phyloP scores from a whole-genome alignment of 2,113 vertebrate species.

The human region GRCh38 chr7:30701001-30701500 shows the following conservation, averaged over 20 bases:
- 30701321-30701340: neutral
- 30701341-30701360: neutral
- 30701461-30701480: neutral
- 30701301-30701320: neutral
- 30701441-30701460: too few species aligned
- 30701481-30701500: too few species aligned
- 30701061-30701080: neutral
- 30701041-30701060: neutral
- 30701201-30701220: neutral
- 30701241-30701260: neutral
- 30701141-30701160: neutral
- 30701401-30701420: neutral
- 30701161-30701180: slow-evolving; percentile 54
- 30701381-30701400: neutral
- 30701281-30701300: neutral
- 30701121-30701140: slow-evolving; percentile 40
- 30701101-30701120: neutral
- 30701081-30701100: neutral
- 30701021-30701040: neutral
- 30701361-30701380: neutral
- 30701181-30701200: slow-evolving; percentile 67
- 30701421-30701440: neutral
- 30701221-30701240: neutral
- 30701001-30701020: too few species aligned
- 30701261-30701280: neutral